Conservation (phyloP, 1,140 invertebrate genomes). For the Bombus waltoni region DNA sequence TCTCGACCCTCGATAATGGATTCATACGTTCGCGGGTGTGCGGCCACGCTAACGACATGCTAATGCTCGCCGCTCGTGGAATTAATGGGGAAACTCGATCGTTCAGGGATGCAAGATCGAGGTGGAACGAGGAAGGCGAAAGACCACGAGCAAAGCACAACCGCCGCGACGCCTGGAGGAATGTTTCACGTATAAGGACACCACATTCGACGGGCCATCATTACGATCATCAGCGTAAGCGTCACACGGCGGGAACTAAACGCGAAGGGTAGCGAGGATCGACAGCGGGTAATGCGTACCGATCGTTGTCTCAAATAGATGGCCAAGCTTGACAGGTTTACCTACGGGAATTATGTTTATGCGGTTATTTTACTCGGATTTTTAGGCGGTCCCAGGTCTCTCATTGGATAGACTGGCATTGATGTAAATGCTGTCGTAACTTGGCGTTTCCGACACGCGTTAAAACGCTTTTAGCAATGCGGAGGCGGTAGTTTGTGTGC, state of each 20-base stretch:
- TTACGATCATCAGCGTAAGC: conserved; percentile 52
- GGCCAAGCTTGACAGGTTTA: conserved; percentile 18
- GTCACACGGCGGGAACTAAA: conserved; percentile 42
- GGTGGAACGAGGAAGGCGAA: conserved; percentile 35
- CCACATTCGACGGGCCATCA: conserved; percentile 30
- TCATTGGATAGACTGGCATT: background rate
- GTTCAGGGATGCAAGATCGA: conserved; percentile 32
- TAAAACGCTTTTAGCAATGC: background rate
- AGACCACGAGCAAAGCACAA: background rate
- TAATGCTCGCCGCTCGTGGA: conserved; percentile 64
- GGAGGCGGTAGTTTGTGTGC: background rate
- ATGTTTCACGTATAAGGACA: conserved; percentile 31
- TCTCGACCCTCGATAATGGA: conserved; percentile 51
- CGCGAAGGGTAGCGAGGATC: conserved; percentile 29
- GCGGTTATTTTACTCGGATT: conserved; percentile 4
- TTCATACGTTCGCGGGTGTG: conserved; percentile 58
- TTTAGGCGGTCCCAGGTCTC: background rate
- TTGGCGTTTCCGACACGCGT: background rate
- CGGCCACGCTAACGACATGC: conserved; percentile 67
- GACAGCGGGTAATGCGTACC: conserved; percentile 33
- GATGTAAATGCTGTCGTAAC: background rate
- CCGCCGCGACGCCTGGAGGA: background rate
- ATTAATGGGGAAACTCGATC: conserved; percentile 66
- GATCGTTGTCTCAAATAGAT: conserved; percentile 17
- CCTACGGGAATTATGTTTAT: conserved; percentile 2